Percentiles rank a stretch among this genome's conserved stretches.
Conservation (phyloP, 2,888 invertebrate genomes). For the Dasypolia templi region DNA sequence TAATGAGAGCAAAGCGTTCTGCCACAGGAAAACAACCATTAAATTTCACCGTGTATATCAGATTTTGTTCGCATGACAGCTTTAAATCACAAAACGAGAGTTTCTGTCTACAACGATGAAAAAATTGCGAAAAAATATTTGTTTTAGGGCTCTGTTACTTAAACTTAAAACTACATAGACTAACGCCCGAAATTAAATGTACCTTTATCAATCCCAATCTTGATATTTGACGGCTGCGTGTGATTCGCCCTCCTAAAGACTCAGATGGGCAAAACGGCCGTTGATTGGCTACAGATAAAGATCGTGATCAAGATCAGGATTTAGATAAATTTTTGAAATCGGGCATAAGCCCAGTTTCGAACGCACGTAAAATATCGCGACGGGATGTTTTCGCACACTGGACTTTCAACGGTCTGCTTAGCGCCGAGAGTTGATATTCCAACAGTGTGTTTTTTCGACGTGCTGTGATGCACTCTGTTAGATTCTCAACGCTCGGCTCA, state of each 20-base stretch:
- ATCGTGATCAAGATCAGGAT: not conserved
- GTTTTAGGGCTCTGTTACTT: conserved; percentile 32
- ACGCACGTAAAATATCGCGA: too few species aligned
- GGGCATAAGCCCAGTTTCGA: too few species aligned
- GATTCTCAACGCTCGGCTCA: too few species aligned
- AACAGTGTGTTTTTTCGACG: too few species aligned
- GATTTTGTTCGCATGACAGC: not conserved
- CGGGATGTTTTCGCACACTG: too few species aligned
- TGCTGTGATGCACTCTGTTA: too few species aligned
- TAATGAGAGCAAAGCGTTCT: too few species aligned
- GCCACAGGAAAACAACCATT: too few species aligned
- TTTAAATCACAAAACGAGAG: not conserved
- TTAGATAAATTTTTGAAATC: not conserved
- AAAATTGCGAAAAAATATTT: conserved; percentile 1
- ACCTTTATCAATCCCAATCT: not conserved
- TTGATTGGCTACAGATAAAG: conserved; percentile 12
- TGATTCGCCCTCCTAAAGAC: not conserved
- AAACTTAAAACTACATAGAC: not conserved
- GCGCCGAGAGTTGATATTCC: too few species aligned
- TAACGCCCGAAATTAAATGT: conserved; percentile 1
- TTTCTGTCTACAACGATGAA: not conserved
- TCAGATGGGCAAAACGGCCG: not conserved
- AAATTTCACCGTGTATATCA: too few species aligned
- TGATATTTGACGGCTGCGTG: not conserved
- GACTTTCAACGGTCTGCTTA: too few species aligned